phyloP scores from a whole-genome alignment of 2,113 vertebrate species.

The Balaeniceps rex region DNA sequence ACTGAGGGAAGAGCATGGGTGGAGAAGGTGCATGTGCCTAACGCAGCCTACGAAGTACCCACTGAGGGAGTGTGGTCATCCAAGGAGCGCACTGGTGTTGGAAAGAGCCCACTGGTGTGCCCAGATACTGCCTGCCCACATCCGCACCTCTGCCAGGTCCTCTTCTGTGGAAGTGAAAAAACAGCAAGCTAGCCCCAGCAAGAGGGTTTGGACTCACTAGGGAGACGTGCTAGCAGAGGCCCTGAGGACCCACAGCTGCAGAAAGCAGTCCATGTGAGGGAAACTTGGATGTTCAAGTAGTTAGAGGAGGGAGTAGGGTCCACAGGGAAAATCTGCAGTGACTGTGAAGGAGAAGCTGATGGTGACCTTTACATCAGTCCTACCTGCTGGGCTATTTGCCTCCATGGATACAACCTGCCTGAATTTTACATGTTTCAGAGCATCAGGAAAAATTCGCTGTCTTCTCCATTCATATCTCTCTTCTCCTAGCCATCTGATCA shows the following conservation, averaged over 20 bases:
- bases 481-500: neutral
- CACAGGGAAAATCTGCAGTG: neutral
- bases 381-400: neutral
- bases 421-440: neutral
- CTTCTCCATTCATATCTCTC: neutral
- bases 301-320: neutral
- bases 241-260: neutral
- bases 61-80: fast-evolving
- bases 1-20: neutral
- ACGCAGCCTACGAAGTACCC: neutral
- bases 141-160: neutral
- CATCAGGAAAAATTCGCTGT: neutral
- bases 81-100: neutral
- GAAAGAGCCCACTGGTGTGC: neutral
- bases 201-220: neutral
- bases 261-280: neutral
- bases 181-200: neutral
- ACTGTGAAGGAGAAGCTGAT: neutral
- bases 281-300: neutral
- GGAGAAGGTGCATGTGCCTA: neutral
- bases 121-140: neutral
- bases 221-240: neutral
- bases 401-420: neutral
- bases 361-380: neutral
- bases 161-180: neutral